phyloP scores from a whole-genome alignment of 1,140 invertebrate genomes.

The Drosophila setifemur region DNA sequence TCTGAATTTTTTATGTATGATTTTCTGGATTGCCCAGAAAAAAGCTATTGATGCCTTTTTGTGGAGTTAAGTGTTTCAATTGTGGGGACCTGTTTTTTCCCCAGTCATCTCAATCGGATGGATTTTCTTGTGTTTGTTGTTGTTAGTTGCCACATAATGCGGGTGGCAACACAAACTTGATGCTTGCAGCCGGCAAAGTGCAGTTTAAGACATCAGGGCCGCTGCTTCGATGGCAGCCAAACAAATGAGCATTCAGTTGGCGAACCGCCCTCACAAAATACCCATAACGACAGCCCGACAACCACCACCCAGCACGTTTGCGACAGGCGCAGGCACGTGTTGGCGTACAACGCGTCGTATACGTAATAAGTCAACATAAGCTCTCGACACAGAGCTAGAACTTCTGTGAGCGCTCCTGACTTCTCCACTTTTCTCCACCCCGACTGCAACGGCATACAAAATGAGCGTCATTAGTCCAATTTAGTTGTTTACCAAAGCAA shows the following conservation, averaged over 20 bases:
- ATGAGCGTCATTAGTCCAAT: slow-evolving; percentile 82
- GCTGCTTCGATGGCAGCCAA: slow-evolving; percentile 49
- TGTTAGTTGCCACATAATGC: too few species aligned
- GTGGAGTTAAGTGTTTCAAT: neutral
- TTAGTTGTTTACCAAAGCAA: slow-evolving; percentile 81
- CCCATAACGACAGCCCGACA: neutral
- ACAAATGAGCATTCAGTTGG: slow-evolving; percentile 41
- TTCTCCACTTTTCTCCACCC: neutral
- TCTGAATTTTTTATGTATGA: too few species aligned
- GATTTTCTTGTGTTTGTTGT: neutral
- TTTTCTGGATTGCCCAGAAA: too few species aligned
- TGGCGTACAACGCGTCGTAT: slow-evolving; percentile 63
- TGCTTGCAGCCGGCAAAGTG: slow-evolving; percentile 4
- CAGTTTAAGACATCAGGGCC: slow-evolving; percentile 16
- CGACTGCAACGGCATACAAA: slow-evolving; percentile 56
- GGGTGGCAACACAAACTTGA: neutral
- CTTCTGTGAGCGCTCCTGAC: slow-evolving; percentile 7
- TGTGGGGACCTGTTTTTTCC: neutral
- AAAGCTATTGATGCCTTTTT: neutral
- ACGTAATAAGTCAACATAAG: slow-evolving; percentile 77
- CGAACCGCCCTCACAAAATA: neutral
- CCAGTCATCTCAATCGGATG: slow-evolving; percentile 3
- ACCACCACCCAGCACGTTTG: neutral
- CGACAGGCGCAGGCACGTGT: slow-evolving; percentile 46
- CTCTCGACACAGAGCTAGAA: slow-evolving; percentile 35